A percentile compares a stretch with the other conserved stretches of the same genome.
Evolutionary conservation across 2,797 vertebrate species (phyloP).

Genomic region (Spheniscus humboldti): DNA sequence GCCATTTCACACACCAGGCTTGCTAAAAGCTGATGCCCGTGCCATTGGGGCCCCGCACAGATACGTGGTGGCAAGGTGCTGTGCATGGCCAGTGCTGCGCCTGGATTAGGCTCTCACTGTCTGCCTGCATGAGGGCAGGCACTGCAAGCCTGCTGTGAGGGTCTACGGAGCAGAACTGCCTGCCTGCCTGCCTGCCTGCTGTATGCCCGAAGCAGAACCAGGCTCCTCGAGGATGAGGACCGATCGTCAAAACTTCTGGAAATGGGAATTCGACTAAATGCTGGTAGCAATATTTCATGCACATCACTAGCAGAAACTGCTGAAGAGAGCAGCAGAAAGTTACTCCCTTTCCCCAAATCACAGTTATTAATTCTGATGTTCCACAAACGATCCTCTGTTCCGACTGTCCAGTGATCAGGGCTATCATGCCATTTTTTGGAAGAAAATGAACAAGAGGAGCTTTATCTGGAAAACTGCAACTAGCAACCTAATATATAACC

Average conservation of each 20-base stretch:
- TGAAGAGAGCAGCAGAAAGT: not conserved
- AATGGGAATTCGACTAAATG: not conserved
- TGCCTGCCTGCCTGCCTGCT: not conserved
- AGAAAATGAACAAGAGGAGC: not conserved
- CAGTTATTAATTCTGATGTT: not conserved
- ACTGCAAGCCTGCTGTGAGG: rapidly evolving
- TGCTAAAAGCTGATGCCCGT: rapidly evolving
- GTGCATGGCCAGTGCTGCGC: rapidly evolving
- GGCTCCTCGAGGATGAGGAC: not conserved
- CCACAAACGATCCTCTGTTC: not conserved
- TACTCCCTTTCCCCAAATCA: not conserved
- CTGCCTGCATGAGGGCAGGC: not conserved
- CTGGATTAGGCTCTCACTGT: rapidly evolving
- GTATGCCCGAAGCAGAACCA: not conserved
- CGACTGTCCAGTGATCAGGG: rapidly evolving
- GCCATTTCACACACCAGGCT: not conserved
- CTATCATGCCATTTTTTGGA: not conserved
- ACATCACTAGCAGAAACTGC: not conserved
- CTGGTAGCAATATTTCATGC: not conserved
- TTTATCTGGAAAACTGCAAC: not conserved
- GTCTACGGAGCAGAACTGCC: not conserved
- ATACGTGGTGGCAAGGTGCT: rapidly evolving
- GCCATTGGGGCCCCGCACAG: rapidly evolving
- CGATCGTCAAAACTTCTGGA: rapidly evolving
- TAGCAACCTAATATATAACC: not conserved